Evolutionary conservation across 2,797 vertebrate species (phyloP), one percentile per base, ranked within the genome.

Genomic region (Smutsia gigantea): DNA sequence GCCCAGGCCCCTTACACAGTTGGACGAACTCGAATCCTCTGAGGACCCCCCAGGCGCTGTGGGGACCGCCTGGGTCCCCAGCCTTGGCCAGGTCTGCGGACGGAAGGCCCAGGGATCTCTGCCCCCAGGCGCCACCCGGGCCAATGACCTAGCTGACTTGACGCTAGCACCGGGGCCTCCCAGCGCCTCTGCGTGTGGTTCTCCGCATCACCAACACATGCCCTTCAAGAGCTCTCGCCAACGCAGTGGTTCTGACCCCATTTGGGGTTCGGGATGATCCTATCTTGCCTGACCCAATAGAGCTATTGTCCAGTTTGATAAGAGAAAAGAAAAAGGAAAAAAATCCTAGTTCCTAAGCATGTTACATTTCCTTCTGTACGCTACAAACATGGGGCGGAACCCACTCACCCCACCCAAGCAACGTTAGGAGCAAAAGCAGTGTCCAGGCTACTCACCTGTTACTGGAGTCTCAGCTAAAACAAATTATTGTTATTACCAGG

Each of bases 401-500:
- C 51, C 27, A 3, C 7, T 1, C 19, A 18, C 12, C 10, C 34
- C 10, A 15, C n/a, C 61, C 29, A 10, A 10, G 37, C 42, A 2
- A 23, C 34, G 0, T 17, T 11, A 29, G 17, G 23, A 71, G 57
- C 49, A 29, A 37, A 42, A 34, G 18, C 15, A 19, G 2, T 1
- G 2, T 17, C 19, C 3, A 57, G 34, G 46, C 85, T 21, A 1
- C 7, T 85, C 1, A 8, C 72, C 81, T 72, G 78, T 46, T 31
- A n/a, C 87, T 68, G 31, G 27, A 23, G 77, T 88, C 69, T 63
- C 21, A 0, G 82, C 91, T 75, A 51, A 87, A 94, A 74, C 96
- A 89, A 97, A 88, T 94, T 51, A 96, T 72, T 95, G 90, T 90
- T 79, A 88, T 94, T 57, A 51, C 68, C 93, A 94, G 78, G 64